Evolutionary conservation across 2,888 invertebrate genomes (phyloP), one percentile per base, ranked within the genome.

Genomic region (Meliscaeva auricollis): DNA sequence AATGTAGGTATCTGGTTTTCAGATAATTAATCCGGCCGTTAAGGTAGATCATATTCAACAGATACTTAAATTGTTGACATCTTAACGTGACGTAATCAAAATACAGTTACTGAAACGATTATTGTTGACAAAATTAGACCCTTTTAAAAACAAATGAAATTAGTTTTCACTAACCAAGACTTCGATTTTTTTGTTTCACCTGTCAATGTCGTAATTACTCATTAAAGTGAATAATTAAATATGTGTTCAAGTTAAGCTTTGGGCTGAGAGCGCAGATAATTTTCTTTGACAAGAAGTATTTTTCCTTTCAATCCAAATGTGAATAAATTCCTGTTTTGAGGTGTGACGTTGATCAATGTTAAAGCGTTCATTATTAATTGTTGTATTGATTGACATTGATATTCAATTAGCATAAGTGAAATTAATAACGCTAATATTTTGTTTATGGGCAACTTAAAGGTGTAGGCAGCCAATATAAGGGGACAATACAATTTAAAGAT

Each of bases 401-500:
- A 38, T 1, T 58, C 20, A 20, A 58, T 58, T 58, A 30, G 64
- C 64, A 64, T 64, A 44, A 44, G 38, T 58, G 58, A 58, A 58
- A 58, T 20, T 58, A 58, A 58, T 20, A 38, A 38, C 13, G 35
- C 6, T 9, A 11, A 38, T 38, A 5, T 3, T 38, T 2, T 38
- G 11, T 3, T 9, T 13, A 11, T 38, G 7, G 38, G 9, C 11
- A 13, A 13, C 13, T n/a, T n/a, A n/a, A 38, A 38, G 38, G 2
- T 26, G 32, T 30, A 30, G 52, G 52, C 15, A 8, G 26, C 2
- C 26, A 26, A n/a, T n/a, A n/a, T n/a, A n/a, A n/a, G n/a, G n/a
- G n/a, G 26, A 30, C n/a, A 52, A 52, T 3, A 52, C n/a, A 3
- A 52, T 52, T 52, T 9, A 7, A 1, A 56, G 7, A 38, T 58